Conservation (phyloP, 35 echinoderm and acorn worm species). For the Diadema setosum region DNA sequence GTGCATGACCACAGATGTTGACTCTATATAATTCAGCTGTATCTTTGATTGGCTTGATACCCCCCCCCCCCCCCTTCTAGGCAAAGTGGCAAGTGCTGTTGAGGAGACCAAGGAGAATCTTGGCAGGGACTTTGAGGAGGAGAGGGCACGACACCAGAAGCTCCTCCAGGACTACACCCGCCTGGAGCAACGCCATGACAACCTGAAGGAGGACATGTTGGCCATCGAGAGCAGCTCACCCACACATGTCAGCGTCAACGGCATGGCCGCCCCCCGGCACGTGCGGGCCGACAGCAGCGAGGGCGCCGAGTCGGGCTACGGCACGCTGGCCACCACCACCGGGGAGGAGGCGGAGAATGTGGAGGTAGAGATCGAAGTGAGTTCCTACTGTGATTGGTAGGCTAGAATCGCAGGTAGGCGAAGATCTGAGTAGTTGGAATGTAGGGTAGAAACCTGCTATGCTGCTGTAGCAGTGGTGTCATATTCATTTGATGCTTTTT, state of each 20-base stretch:
- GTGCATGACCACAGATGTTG: too few relatives aligned
- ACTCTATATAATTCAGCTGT: too few relatives aligned
- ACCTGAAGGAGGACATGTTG: conserved; percentile 89
- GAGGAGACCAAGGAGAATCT: conserved; percentile 41
- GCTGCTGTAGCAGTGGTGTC: too few relatives aligned
- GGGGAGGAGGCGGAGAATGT: conserved; percentile 74
- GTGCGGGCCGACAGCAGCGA: conserved; percentile 76
- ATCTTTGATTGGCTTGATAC: too few relatives aligned
- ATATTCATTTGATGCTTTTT: too few relatives aligned
- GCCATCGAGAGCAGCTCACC: conserved; percentile 39
- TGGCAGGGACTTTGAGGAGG: conserved; percentile 60
- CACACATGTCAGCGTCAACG: neutral
- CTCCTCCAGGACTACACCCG: conserved; percentile 82
- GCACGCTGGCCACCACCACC: conserved; percentile 64
- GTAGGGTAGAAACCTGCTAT: too few relatives aligned
- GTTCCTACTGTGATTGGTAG: conserved; percentile 8
- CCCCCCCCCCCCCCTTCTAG: neutral
- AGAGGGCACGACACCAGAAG: conserved; percentile 79
- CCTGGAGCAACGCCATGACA: conserved; percentile 85
- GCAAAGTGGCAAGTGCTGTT: neutral
- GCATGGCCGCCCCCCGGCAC: neutral
- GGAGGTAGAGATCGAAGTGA: conserved; percentile 55
- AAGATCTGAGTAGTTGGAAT: neutral
- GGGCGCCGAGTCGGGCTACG: conserved; percentile 85
- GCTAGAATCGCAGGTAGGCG: neutral